Evolutionary conservation across 23 tunicate genomes (phyloP).

Genomic region (Clavelina lepadiformis): DNA sequence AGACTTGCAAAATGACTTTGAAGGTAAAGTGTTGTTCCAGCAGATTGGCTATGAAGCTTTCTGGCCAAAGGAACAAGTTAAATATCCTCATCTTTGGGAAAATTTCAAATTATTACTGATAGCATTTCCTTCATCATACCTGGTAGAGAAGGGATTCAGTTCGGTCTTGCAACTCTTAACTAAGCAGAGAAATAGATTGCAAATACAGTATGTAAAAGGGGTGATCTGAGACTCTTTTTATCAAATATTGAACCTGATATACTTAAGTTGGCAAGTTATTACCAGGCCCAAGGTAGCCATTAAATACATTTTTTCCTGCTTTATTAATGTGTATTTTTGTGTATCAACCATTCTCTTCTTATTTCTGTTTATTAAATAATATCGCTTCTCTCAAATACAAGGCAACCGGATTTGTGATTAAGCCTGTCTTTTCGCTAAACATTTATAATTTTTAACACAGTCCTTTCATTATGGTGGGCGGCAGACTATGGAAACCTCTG

Average conservation of each 20-base stretch:
- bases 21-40: conserved; percentile 20
- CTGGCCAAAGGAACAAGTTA: conserved; percentile 8
- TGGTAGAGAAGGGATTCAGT: conserved; percentile 21
- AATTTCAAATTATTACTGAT: conserved; percentile 7
- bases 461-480: too few species aligned
- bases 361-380: too few species aligned
- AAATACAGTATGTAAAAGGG: background rate
- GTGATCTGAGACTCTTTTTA: conserved; percentile 17
- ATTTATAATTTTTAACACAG: too few species aligned
- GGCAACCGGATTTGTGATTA: too few species aligned
- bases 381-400: too few species aligned
- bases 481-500: too few species aligned
- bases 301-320: conserved; percentile 3
- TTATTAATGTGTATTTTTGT: background rate
- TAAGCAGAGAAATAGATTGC: conserved; percentile 20
- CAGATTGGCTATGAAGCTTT: conserved; percentile 20
- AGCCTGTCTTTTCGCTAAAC: too few species aligned
- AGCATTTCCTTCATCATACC: conserved; percentile 25
- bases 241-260: conserved; percentile 24
- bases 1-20: conserved; percentile 23
- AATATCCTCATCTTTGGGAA: conserved; percentile 12
- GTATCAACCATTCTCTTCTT: too few species aligned
- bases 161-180: conserved; percentile 18
- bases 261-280: conserved; percentile 7
- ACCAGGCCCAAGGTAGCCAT: conserved; percentile 6